These are phyloP conservation scores for Brachyistius frenatus DNA, from an alignment of 2,113 vertebrate genomes.

Conservation along the genomic window DNA sequence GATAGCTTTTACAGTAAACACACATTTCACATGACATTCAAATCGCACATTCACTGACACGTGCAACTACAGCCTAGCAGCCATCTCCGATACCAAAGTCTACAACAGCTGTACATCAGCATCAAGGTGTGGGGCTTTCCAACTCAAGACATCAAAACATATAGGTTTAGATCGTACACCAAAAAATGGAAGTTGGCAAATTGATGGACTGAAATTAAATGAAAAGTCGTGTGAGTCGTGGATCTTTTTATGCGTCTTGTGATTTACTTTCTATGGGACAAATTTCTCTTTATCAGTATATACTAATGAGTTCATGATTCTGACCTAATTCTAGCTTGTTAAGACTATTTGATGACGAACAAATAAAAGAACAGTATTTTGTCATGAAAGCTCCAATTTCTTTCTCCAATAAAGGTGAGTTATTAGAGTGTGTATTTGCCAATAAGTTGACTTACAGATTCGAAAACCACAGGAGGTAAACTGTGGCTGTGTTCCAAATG, in stretches of 20 bases:
- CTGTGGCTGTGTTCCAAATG: too few species aligned
- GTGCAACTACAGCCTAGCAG: constrained; percentile 57
- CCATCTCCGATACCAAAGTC: constrained; percentile 13
- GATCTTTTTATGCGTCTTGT: neutral
- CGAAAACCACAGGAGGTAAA: neutral
- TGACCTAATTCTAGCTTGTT: constrained; percentile 12
- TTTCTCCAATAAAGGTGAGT: constrained; percentile 2
- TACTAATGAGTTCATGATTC: neutral
- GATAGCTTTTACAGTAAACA: constrained; percentile 69
- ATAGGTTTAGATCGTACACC: neutral
- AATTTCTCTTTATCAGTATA: too few species aligned
- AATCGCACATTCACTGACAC: constrained; percentile 34
- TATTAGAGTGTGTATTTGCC: constrained; percentile 8
- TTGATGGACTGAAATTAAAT: constrained; percentile 25
- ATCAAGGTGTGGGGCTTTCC: constrained; percentile 47
- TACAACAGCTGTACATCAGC: constrained; percentile 32
- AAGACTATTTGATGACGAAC: constrained; percentile 16
- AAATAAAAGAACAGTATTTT: neutral
- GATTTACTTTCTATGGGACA: neutral
- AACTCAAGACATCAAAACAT: constrained; percentile 36
- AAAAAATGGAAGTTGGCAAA: constrained; percentile 10
- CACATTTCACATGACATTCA: constrained; percentile 43
- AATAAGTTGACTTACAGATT: neutral
- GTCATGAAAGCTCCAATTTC: neutral
- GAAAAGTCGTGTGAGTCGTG: constrained; percentile 7